These are phyloP conservation scores for Hydrolagus affinis DNA, from an alignment of 2,113 vertebrate genomes.

Conservation along the genomic window DNA sequence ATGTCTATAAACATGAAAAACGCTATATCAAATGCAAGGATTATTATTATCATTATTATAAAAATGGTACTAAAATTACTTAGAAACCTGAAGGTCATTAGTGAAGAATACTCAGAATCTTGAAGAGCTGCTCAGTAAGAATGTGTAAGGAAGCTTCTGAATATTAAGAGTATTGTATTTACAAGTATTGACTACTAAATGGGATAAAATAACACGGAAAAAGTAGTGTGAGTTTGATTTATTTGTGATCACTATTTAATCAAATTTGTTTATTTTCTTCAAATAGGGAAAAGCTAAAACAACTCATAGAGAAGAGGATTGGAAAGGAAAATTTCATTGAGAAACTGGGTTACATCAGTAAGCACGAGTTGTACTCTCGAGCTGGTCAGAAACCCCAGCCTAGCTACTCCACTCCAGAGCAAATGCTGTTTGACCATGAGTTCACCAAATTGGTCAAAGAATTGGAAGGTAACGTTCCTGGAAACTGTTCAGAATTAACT, in stretches of 20 bases:
- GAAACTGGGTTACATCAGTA: constrained; percentile 90
- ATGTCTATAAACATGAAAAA: too few species aligned
- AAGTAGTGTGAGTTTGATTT: background rate
- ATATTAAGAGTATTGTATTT: background rate
- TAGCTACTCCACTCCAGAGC: constrained; percentile 77
- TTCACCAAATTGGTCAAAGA: constrained; percentile 96
- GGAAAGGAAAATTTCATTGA: constrained; percentile 96
- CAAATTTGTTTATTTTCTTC: background rate
- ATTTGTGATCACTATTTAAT: constrained; percentile 7
- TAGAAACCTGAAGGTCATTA: background rate
- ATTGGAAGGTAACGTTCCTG: constrained; percentile 69
- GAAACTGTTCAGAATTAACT: background rate
- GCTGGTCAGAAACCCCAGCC: constrained; percentile 93
- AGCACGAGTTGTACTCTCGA: constrained; percentile 90
- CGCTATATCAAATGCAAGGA: too few species aligned
- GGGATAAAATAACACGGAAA: background rate
- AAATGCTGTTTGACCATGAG: constrained; percentile 97
- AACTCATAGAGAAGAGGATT: constrained; percentile 93
- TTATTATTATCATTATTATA: too few species aligned
- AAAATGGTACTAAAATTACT: background rate
- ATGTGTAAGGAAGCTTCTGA: background rate
- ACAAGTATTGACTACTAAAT: background rate
- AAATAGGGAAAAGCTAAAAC: constrained; percentile 88
- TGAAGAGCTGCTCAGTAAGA: too few species aligned
- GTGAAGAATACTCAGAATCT: background rate